Percentiles rank a stretch among this genome's conserved stretches.
Evolutionary conservation across 2,113 vertebrate genomes (phyloP).

Genomic region (Psettodes erumei): DNA sequence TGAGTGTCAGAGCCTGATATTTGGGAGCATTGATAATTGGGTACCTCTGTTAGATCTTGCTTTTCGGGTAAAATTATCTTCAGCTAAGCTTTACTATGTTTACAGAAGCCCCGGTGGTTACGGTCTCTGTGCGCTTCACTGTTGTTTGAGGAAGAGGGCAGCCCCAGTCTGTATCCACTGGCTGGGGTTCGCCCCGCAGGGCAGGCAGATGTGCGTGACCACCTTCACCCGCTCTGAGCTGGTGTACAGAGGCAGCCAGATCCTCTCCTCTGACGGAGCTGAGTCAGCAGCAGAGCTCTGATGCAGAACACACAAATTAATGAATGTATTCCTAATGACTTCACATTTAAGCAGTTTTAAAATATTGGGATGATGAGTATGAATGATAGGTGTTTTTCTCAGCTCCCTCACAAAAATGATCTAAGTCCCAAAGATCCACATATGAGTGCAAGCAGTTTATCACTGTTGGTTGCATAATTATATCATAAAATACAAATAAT

Average conservation of each 20-base stretch:
- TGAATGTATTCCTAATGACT: background rate
- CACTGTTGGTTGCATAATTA: background rate
- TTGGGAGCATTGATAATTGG: background rate
- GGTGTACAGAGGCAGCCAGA: conserved; percentile 91
- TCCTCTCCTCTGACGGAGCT: conserved; percentile 85
- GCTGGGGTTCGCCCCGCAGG: conserved; percentile 88
- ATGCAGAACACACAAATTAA: background rate
- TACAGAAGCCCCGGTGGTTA: background rate
- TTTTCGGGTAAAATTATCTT: conserved; percentile 1
- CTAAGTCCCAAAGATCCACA: background rate
- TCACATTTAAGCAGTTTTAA: background rate
- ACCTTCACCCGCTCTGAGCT: conserved; percentile 90
- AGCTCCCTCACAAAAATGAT: background rate
- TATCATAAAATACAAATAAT: background rate
- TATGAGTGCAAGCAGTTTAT: background rate
- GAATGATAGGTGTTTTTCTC: background rate
- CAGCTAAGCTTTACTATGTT: background rate
- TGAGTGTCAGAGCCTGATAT: background rate
- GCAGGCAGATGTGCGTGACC: conserved; percentile 91
- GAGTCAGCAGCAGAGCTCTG: conserved; percentile 85
- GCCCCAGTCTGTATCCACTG: conserved; percentile 96
- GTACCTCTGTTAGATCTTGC: background rate
- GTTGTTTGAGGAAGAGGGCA: conserved; percentile 93
- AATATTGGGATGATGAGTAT: background rate
- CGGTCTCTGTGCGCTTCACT: conserved; percentile 79